Evolutionary conservation across 2,113 vertebrate species (phyloP).

Genomic region (Eonycteris spelaea): DNA sequence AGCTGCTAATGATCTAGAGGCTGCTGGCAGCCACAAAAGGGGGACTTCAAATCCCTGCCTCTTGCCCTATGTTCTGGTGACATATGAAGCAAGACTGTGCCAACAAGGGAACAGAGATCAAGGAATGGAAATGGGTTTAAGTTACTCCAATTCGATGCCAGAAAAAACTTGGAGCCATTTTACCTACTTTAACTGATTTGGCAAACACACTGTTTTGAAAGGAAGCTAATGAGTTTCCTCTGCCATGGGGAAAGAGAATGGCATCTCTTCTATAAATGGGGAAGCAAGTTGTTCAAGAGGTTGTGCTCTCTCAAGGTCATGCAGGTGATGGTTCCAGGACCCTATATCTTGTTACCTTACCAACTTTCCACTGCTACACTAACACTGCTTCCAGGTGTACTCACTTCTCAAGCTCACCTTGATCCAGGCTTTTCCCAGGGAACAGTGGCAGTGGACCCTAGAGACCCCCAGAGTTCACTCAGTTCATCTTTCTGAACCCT

Average conservation of each 20-base stretch:
- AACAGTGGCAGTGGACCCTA: not conserved
- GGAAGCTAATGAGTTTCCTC: not conserved
- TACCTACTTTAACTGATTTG: not conserved
- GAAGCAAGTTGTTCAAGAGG: not conserved
- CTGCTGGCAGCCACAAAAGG: conserved; percentile 53
- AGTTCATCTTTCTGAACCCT: not conserved
- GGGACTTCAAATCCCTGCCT: conserved; percentile 34
- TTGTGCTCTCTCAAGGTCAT: not conserved
- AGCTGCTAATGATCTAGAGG: conserved; percentile 61
- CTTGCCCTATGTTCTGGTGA: not conserved
- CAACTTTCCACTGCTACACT: not conserved
- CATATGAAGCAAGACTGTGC: not conserved
- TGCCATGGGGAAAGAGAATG: not conserved
- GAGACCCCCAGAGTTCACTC: not conserved
- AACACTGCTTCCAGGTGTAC: fast-evolving
- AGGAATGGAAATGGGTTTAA: not conserved
- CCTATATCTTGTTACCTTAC: not conserved
- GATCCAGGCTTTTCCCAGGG: not conserved
- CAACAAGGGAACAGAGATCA: not conserved
- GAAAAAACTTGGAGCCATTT: not conserved
- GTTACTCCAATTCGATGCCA: not conserved
- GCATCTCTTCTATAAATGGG: not conserved
- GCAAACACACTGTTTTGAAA: not conserved
- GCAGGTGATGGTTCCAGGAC: not conserved
- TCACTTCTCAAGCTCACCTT: not conserved